A percentile compares a stretch with the other conserved stretches of the same genome.
Evolutionary conservation across 1,140 invertebrate genomes (phyloP).

Genomic region (Ceratosolen fusciceps): DNA sequence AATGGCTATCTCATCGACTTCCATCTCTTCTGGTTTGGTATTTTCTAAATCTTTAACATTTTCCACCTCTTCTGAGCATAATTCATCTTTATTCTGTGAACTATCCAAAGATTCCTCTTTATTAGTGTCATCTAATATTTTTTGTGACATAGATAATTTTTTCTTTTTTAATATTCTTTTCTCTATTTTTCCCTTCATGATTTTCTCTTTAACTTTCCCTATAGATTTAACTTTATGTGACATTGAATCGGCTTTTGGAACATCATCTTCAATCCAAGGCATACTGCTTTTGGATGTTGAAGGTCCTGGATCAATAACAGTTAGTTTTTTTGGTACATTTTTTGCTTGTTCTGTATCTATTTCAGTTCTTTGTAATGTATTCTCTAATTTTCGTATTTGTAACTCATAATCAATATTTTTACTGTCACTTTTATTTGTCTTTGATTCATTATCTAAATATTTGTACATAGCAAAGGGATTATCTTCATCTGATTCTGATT

Average conservation of each 20-base stretch:
- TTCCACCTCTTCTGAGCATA: not conserved
- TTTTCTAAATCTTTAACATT: not conserved
- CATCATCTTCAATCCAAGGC: conserved; percentile 48
- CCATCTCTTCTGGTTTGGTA: conserved; percentile 37
- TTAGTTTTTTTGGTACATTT: conserved; percentile 32
- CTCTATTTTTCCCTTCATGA: conserved; percentile 33
- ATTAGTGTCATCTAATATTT: conserved; percentile 20
- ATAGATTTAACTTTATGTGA: conserved; percentile 37
- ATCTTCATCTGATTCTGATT: conserved; percentile 63
- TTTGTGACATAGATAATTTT: conserved; percentile 27
- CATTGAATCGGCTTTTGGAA: not conserved
- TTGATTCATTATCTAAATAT: conserved; percentile 40
- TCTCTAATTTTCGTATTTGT: conserved; percentile 44
- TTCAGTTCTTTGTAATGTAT: conserved; percentile 37
- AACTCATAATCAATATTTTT: conserved; percentile 21
- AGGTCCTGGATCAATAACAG: conserved; percentile 55
- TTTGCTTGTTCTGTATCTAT: conserved; percentile 20
- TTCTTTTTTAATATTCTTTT: conserved; percentile 33
- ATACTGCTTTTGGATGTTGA: conserved; percentile 56
- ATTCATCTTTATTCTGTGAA: not conserved
- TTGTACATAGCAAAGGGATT: conserved; percentile 58
- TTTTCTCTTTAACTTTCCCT: conserved; percentile 35
- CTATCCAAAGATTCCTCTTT: not conserved
- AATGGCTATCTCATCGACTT: conserved; percentile 34
- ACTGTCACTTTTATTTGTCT: conserved; percentile 28